These are phyloP conservation scores for Marisa cornuarietis DNA, from an alignment of 1,140 invertebrate genomes.

Conservation along the genomic window DNA sequence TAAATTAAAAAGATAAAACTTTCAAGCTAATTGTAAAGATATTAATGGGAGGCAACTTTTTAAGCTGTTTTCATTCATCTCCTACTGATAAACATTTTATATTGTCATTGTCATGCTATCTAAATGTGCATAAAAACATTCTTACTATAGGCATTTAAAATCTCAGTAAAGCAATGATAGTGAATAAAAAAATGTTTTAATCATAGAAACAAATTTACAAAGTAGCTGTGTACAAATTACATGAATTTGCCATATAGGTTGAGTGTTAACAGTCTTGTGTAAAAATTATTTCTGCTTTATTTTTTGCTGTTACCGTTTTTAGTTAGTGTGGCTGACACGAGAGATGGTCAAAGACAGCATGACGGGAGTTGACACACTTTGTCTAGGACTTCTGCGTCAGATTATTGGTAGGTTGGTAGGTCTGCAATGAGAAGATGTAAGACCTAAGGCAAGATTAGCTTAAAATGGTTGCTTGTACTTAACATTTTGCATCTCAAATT, in stretches of 20 bases:
- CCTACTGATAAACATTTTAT: no score
- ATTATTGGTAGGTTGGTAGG: conserved; percentile 73
- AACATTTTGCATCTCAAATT: not conserved
- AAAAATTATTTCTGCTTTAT: not conserved
- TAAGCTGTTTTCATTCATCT: not conserved
- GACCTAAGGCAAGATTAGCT: not conserved
- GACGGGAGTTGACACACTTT: conserved; percentile 85
- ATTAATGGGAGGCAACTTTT: not conserved
- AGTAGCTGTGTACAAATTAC: no score
- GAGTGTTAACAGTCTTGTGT: not conserved
- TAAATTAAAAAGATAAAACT: not conserved
- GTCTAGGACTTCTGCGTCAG: conserved; percentile 90
- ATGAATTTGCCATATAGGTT: not conserved
- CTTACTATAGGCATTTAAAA: not conserved
- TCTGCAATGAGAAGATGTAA: no score
- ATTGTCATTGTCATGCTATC: no score
- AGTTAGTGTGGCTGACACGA: conserved; percentile 69
- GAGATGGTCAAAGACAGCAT: conserved; percentile 92
- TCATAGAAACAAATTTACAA: no score
- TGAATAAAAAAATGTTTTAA: no score
- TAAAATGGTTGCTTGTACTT: not conserved
- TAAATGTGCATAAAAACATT: not conserved
- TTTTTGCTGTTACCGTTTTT: conserved; percentile 25
- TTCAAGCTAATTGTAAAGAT: not conserved
- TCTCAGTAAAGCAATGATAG: not conserved